A percentile compares a stretch with the other conserved stretches of the same genome.
These are phyloP conservation scores for Rhopalosiphum nymphaeae DNA, from an alignment of 2,888 invertebrate genomes.

Conservation along the genomic window DNA sequence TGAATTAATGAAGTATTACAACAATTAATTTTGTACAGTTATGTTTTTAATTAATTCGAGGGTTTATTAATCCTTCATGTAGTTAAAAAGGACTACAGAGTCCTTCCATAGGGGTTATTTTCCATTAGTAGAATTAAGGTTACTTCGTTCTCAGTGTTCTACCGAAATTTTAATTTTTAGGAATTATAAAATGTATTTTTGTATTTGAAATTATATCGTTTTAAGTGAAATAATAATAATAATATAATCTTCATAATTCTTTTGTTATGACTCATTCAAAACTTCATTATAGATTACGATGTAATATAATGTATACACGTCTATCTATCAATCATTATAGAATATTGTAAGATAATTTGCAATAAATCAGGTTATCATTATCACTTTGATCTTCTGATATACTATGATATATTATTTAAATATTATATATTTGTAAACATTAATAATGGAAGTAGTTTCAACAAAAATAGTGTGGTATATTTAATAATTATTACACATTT, in stretches of 20 bases:
- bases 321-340: background rate
- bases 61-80: constrained; percentile 9
- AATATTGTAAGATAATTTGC: constrained; percentile 28
- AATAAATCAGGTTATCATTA: background rate
- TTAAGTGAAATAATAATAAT: background rate
- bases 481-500: background rate
- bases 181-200: background rate
- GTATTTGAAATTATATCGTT: background rate
- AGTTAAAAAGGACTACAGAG: background rate
- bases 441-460: background rate
- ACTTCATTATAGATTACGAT: constrained; percentile 27
- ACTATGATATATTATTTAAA: background rate
- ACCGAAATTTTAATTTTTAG: background rate
- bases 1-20: background rate
- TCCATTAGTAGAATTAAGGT: constrained; percentile 33
- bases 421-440: background rate
- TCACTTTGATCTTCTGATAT: background rate
- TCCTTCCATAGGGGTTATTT: background rate
- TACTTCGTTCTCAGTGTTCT: background rate
- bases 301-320: background rate
- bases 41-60: constrained; percentile 38
- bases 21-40: background rate
- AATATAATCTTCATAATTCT: background rate
- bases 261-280: constrained; percentile 24
- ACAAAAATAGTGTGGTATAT: background rate